A percentile compares a stretch with the other conserved stretches of the same genome.
phyloP scores from a whole-genome alignment of 1,140 invertebrate genomes.

The Archivesica marissinica region DNA sequence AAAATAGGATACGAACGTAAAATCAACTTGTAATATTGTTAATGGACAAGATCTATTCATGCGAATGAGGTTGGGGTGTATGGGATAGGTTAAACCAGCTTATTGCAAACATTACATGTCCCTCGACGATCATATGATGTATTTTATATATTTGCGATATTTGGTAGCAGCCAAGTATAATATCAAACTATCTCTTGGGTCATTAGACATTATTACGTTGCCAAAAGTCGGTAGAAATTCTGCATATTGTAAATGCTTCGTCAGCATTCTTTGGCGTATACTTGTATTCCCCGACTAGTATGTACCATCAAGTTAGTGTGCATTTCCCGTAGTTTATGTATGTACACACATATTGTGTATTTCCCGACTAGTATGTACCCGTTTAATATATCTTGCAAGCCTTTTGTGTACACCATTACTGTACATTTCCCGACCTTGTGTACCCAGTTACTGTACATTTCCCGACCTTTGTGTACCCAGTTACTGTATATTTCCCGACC shows the following conservation, averaged over 20 bases:
- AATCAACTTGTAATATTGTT: constrained; percentile 21
- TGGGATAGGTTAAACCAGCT: not conserved
- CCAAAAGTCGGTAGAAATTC: constrained; percentile 2
- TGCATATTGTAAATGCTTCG: not conserved
- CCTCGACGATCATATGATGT: not conserved
- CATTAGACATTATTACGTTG: not conserved
- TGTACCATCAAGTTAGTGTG: too few relatives aligned
- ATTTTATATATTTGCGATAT: constrained; percentile 17
- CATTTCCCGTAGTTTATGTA: too few relatives aligned
- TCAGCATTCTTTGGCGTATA: too few relatives aligned
- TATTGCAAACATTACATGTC: not conserved
- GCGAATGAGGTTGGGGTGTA: not conserved
- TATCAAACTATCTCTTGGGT: constrained; percentile 21
- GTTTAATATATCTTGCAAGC: too few relatives aligned
- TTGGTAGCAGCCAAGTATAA: constrained; percentile 19
- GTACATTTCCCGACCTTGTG: too few relatives aligned
- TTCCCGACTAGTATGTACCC: too few relatives aligned
- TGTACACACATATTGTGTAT: too few relatives aligned
- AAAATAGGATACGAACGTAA: constrained; percentile 2
- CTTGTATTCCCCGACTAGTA: too few relatives aligned
- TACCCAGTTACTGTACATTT: too few relatives aligned
- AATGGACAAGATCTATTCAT: not conserved
- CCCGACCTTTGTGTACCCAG: too few relatives aligned
- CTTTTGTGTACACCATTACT: too few relatives aligned
- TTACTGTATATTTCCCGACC: too few relatives aligned